Conservation (phyloP, 1,140 invertebrate genomes). For the Drosophila leontia region DNA sequence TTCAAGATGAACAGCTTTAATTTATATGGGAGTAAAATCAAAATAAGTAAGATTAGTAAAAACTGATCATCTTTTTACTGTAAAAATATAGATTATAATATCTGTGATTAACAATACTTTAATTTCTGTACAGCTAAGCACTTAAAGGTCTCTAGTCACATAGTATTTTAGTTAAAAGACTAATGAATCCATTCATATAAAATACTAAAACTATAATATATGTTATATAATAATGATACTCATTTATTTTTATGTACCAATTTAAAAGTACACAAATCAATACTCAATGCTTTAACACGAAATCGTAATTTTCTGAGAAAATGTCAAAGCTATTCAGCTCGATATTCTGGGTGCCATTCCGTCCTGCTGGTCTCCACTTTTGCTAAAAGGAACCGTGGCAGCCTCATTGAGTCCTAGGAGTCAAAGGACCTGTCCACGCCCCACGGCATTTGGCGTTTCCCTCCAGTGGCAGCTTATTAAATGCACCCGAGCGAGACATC, state of each 20-base stretch:
- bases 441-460: neutral
- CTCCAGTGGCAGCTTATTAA: constrained; percentile 62
- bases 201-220: too few species aligned
- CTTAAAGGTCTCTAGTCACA: neutral
- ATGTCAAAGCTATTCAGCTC: neutral
- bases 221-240: too few species aligned
- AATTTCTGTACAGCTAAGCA: too few species aligned
- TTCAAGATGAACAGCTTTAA: neutral
- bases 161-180: neutral
- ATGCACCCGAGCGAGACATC: constrained; percentile 75
- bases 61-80: too few species aligned
- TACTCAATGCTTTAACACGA: neutral
- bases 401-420: constrained; percentile 33
- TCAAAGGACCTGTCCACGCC: constrained; percentile 27
- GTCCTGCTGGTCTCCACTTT: neutral
- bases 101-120: too few species aligned
- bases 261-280: neutral
- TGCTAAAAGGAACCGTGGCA: constrained; percentile 2
- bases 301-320: neutral
- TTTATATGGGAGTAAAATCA: neutral
- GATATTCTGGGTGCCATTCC: neutral
- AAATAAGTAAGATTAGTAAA: too few species aligned
- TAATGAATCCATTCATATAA: neutral
- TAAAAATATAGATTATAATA: too few species aligned
- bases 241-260: neutral